Conservation (phyloP, 2,113 vertebrate genomes). For the Alethe castanea region DNA sequence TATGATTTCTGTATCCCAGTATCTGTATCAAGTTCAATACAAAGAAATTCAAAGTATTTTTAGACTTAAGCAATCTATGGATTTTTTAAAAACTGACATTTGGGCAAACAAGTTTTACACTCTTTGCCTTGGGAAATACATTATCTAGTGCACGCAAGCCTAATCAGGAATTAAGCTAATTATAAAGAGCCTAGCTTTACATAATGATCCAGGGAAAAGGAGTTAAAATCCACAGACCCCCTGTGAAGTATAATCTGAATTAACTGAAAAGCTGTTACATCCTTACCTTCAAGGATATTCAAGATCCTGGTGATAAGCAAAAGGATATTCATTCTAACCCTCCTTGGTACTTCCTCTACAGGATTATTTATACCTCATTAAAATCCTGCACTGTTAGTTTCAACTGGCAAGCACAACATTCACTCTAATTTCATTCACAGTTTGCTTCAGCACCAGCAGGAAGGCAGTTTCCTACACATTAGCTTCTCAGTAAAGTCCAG, state of each 20-base stretch:
- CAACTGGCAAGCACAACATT: background rate
- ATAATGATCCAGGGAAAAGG: slow-evolving; percentile 23
- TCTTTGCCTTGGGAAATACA: slow-evolving; percentile 11
- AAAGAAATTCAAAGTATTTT: background rate
- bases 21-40: background rate
- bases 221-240: slow-evolving; percentile 10
- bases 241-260: slow-evolving; percentile 17
- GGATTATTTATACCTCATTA: background rate
- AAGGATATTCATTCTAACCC: background rate
- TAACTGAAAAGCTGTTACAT: background rate
- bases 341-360: background rate
- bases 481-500: background rate
- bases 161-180: slow-evolving; percentile 19
- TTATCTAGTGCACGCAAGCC: background rate
- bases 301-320: background rate
- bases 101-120: background rate
- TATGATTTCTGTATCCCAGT: background rate
- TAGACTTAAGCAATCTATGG: background rate
- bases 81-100: background rate
- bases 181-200: slow-evolving; percentile 18
- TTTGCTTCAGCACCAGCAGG: background rate
- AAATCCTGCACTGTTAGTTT: background rate
- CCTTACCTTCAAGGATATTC: slow-evolving; percentile 3
- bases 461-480: background rate
- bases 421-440: background rate